Evolutionary conservation across 1,140 invertebrate species (phyloP), one percentile per base, ranked within the genome.

Genomic region (Drosophila nigromelanica): DNA sequence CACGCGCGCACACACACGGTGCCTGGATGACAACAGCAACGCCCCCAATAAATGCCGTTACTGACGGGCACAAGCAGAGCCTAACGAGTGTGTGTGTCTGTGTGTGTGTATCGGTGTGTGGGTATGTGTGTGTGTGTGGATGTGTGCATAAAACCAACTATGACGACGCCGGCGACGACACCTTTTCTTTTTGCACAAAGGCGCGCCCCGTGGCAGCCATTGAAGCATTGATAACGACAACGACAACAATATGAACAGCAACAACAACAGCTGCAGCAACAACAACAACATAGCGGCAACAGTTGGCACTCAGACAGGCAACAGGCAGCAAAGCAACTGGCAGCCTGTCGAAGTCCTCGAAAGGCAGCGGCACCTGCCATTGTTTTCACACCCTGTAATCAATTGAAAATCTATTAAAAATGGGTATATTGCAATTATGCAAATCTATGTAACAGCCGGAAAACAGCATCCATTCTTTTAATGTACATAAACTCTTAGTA

Each of bases 161-260:
- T 73, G 75, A 73, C 70, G 55, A 81, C 82, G 86, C 78, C 81
- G 35, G 33, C 55, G 42, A 43, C 54, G n/a, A 58, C 55, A 58
- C 55, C 55, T 58, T 87, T 72, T 75, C 47, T 75, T 67, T 54
- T 37, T 35, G 59, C 58, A 72, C 77, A 80, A 82, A 69, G 52
- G 55, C 58, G 71, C 75, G 58, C 45, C 56, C 55, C 74, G 69
- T 75, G 56, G 77, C 81, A 87, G 66, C 78, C 82, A 87, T 82
- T 81, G 71, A 87, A 70, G 81, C 80, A 85, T 76, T 69, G 81
- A 81, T 67, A 33, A 33, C 61, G 40, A 69, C 64, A 33, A 33
- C 61, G 40, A 69, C 64, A 52, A 37, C 70, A 55, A 62, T 40
- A 62, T 7, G 30, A 64, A 21, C 11, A 15, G 7, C n/a, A 40